Evolutionary conservation across 1,140 invertebrate species (phyloP), one percentile per base, ranked within the genome.

Genomic region (Sipha flava): DNA sequence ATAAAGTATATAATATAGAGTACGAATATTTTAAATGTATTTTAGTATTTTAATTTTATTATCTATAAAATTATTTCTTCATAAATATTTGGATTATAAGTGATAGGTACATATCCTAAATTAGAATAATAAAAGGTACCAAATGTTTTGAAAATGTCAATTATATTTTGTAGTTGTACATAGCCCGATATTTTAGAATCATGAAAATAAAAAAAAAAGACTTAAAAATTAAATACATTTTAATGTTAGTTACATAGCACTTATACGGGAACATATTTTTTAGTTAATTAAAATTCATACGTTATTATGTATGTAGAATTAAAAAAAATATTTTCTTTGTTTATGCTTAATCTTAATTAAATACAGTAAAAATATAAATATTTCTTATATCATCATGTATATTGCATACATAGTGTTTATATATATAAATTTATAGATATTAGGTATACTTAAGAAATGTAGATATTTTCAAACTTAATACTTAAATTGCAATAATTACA

Each of bases 131-230:
- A 43, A 26, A 43, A 59, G 21, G 4, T 16, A 66, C 43, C 21
- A 66, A 43, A 66, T 66, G 43, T 66, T 66, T 43, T 26, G 14
- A 72, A 72, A 72, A 47, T 72, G 68, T 72, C 68, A 72, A 72
- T 72, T 72, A 72, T 49, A 72, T 31, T 72, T 72, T 49, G 21
- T 72, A 72, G 34, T 12, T 47, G 12, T 45, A 45, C 7, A 45
- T 10, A 47, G 10, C 45, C n/a, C 12, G 45, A 47, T 47, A 47
- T 2, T 18, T 47, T 47, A 47, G 23, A 9, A 64, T 64, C 34
- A n/a, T 21, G 21, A 26, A 0, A 64, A 9, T 0, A 62, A 34
- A n/a, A 62, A 34, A n/a, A 10, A 9, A 64, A 64, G 16, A 57
- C n/a, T n/a, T n/a, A n/a, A n/a, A n/a, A n/a, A 0, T 57, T 57